Evolutionary conservation across 1,140 invertebrate genomes (phyloP), one percentile per base, ranked within the genome.

Genomic region (Bicyclus anynana): DNA sequence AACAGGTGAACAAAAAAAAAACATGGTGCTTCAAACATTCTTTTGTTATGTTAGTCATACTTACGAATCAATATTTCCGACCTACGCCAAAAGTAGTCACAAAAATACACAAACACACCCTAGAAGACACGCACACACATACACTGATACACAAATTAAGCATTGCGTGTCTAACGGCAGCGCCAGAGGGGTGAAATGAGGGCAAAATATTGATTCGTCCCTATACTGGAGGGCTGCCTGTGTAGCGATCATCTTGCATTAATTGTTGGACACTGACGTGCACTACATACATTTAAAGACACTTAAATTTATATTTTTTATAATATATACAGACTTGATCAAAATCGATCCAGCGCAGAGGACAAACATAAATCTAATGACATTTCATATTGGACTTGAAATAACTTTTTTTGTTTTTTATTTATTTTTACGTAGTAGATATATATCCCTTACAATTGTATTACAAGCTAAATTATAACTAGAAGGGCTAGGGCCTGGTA

Each of bases 181-280:
- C 57, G 64, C 59, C 47, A 14, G 37, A 40, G 40, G 61, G 50
- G 50, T 53, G 54, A 26, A 35, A 63, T 62, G 51, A 62, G 68
- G 63, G 65, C 69, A 67, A 72, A 77, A 74, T 77, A 77, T 77
- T 74, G 74, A 77, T 77, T 77, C 62, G 69, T 67, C 48, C 63
- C 67, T 63, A 62, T 72, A 62, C 61, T 65, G 59, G 74, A 65
- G 72, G 65, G 57, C 55, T 37, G 46, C 26, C 40, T 37, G 33
- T 27, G 50, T 37, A 9, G 26, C 29, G 48, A 51, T 46, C 23
- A 58, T 51, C 47, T 42, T 21, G 20, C 46, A 51, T 58, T 58
- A 58, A 58, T 58, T 58, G 48, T 51, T 14, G 21, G 2, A 5
- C 16, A 13, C n/a, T n/a, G n/a, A n/a, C n/a, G n/a, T n/a, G n/a